phyloP scores from a whole-genome alignment of 2,888 invertebrate species.

The Myopa tessellatipennis region DNA sequence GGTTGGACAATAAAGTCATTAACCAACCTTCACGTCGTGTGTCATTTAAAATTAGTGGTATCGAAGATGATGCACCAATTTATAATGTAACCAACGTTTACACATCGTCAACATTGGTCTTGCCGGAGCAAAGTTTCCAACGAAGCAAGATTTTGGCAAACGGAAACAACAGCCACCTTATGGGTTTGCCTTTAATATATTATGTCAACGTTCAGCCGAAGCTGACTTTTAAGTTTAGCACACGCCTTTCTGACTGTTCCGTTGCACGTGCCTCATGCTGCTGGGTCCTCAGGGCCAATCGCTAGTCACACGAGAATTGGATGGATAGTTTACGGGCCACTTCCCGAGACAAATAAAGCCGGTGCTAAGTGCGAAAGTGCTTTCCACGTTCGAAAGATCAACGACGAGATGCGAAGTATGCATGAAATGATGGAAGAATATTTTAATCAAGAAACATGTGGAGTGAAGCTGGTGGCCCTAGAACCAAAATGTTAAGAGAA shows the following conservation, averaged over 20 bases:
- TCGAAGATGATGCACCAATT: background rate
- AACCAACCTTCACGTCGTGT: background rate
- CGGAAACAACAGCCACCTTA: background rate
- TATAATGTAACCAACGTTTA: background rate
- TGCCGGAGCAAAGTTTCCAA: background rate
- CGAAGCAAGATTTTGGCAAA: background rate
- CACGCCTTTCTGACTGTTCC: background rate
- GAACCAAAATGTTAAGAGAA: too few species aligned
- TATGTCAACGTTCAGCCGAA: background rate
- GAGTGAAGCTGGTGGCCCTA: background rate
- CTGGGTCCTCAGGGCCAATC: background rate
- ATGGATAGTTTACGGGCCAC: background rate
- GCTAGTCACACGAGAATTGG: background rate
- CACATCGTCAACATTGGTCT: too few species aligned
- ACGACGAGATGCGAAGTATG: background rate
- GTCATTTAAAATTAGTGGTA: slow-evolving; percentile 6
- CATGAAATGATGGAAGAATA: background rate
- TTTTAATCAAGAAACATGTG: slow-evolving; percentile 2
- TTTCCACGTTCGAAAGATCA: background rate
- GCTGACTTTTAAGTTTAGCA: background rate
- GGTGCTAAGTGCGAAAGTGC: background rate
- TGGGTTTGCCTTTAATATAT: too few species aligned
- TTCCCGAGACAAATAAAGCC: background rate
- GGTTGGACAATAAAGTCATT: background rate
- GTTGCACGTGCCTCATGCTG: background rate